Percentiles rank a stretch among this genome's conserved stretches.
phyloP scores from a whole-genome alignment of 1,140 invertebrate species.

The Trichonephila clavata region DNA sequence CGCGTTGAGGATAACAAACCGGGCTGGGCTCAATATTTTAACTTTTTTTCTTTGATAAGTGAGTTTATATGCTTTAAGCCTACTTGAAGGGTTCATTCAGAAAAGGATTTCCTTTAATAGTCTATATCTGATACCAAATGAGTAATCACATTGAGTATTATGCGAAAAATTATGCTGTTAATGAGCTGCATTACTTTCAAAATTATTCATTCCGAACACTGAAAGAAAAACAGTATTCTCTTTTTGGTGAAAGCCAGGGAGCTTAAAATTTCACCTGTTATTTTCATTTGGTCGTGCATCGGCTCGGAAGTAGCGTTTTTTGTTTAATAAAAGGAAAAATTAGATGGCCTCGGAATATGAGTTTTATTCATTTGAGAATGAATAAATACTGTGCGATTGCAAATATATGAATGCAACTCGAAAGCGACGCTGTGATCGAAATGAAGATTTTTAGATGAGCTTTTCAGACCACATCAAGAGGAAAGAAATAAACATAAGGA shows the following conservation, averaged over 20 bases:
- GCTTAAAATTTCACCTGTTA: constrained; percentile 31
- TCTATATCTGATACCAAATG: constrained; percentile 63
- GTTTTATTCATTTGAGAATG: not conserved
- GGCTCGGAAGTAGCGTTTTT: not conserved
- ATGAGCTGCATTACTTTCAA: constrained; percentile 31
- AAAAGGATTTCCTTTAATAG: constrained; percentile 62
- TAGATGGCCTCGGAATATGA: not conserved
- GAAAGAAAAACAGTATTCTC: not conserved
- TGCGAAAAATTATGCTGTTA: constrained; percentile 34
- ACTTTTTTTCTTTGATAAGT: constrained; percentile 6
- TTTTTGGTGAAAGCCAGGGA: not conserved
- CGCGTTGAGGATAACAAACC: constrained; percentile 6
- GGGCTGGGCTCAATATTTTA: not conserved
- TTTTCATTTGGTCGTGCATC: not conserved
- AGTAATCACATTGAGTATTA: constrained; percentile 54
- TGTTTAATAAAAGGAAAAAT: not conserved
- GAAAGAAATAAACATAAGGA: not conserved
- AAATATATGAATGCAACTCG: not conserved
- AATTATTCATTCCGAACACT: not conserved
- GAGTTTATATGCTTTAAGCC: constrained; percentile 38
- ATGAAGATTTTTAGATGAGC: not conserved
- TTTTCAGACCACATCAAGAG: not conserved
- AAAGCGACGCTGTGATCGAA: not conserved
- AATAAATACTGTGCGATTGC: not conserved
- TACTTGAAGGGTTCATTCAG: constrained; percentile 58